Conservation (phyloP, 2,113 vertebrate species). For the Mastomys natalensis region DNA sequence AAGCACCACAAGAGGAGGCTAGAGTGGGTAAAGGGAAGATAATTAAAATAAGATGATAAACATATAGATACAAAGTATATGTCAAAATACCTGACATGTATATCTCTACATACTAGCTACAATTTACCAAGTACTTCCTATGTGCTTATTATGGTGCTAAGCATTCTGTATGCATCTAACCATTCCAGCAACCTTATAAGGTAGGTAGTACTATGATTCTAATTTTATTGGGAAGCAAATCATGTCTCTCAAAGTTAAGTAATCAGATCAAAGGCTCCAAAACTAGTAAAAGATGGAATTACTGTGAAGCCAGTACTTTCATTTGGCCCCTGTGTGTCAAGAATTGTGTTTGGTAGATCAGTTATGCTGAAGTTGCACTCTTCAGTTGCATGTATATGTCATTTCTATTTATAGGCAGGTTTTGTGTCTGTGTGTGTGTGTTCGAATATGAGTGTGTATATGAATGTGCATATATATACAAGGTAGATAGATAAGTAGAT, state of each 20-base stretch:
- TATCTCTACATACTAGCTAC: background rate
- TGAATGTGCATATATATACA: no score
- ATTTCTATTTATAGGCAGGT: slow-evolving; percentile 29
- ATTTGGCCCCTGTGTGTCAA: background rate
- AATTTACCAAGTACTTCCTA: slow-evolving; percentile 14
- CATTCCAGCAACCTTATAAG: background rate
- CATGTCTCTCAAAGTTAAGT: slow-evolving; percentile 19
- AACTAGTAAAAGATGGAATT: slow-evolving; percentile 29
- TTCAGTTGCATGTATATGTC: slow-evolving; percentile 5
- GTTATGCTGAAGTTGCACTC: slow-evolving; percentile 9
- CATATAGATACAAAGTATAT: slow-evolving; percentile 16
- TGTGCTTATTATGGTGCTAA: slow-evolving; percentile 14
- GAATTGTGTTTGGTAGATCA: slow-evolving; percentile 24
- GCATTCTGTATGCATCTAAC: slow-evolving; percentile 29
- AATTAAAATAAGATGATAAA: slow-evolving; percentile 40
- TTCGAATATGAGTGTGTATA: no score
- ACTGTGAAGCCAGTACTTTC: slow-evolving; percentile 17
- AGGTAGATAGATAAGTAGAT: no score
- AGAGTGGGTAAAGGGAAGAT: background rate
- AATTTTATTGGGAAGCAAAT: slow-evolving; percentile 38
- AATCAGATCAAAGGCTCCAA: slow-evolving; percentile 9
- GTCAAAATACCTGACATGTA: slow-evolving; percentile 2
- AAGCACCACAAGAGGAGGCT: background rate
- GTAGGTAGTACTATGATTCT: slow-evolving; percentile 25
- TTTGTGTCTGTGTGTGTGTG: background rate